Percentiles rank a stretch among this genome's conserved stretches.
These are phyloP conservation scores for Meandrusa payeni DNA, from an alignment of 2,888 invertebrate genomes.

Conservation along the genomic window DNA sequence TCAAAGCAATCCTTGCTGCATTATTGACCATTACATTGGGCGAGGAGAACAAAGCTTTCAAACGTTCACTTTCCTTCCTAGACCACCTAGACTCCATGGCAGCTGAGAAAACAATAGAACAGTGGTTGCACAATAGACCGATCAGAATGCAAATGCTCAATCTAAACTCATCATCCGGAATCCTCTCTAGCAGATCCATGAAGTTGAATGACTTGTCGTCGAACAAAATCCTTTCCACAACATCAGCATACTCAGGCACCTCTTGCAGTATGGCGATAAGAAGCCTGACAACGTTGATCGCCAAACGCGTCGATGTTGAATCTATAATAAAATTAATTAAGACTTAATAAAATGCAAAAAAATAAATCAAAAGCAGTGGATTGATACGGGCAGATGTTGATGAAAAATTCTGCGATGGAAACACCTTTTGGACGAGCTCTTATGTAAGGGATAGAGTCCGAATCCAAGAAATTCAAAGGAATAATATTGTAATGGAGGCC, in stretches of 20 bases:
- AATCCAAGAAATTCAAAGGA: too few relatives aligned
- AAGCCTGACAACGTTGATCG: slow-evolving; percentile 85
- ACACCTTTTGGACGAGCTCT: too few relatives aligned
- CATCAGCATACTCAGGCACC: slow-evolving; percentile 87
- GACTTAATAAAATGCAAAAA: not conserved
- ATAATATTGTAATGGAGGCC: too few relatives aligned
- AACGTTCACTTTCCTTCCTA: slow-evolving; percentile 75
- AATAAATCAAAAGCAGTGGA: too few relatives aligned
- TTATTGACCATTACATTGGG: slow-evolving; percentile 83
- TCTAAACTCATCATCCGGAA: slow-evolving; percentile 78
- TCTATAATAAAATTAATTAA: slow-evolving; percentile 50
- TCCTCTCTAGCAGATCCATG: slow-evolving; percentile 77
- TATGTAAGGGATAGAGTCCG: too few relatives aligned
- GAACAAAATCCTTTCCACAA: slow-evolving; percentile 87
- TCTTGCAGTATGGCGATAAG: slow-evolving; percentile 87
- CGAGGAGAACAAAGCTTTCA: slow-evolving; percentile 83
- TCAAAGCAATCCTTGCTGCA: slow-evolving; percentile 78
- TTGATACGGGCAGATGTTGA: too few relatives aligned
- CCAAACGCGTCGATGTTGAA: slow-evolving; percentile 81
- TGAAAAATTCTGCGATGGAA: too few relatives aligned
- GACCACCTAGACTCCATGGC: slow-evolving; percentile 82
- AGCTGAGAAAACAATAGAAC: slow-evolving; percentile 82
- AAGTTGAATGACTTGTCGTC: slow-evolving; percentile 75
- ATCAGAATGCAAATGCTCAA: slow-evolving; percentile 87
- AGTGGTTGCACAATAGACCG: slow-evolving; percentile 84